A percentile compares a stretch with the other conserved stretches of the same genome.
These are phyloP conservation scores for Hydrozoanthus gracilis DNA, from an alignment of 92 coral and sea anemone genomes.

Conservation along the genomic window DNA sequence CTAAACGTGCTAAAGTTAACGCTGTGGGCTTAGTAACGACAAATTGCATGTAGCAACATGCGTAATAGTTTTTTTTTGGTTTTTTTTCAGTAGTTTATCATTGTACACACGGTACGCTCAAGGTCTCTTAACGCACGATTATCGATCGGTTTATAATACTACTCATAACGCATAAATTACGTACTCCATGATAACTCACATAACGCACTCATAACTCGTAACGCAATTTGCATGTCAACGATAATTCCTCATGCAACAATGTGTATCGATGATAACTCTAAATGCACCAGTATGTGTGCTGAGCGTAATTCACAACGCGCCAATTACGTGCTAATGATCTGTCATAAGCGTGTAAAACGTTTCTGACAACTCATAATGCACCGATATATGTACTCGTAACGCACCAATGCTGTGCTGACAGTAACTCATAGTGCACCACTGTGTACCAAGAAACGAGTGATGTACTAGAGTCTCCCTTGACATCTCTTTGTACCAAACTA, in stretches of 20 bases:
- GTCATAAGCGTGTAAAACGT: not conserved
- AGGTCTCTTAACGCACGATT: not conserved
- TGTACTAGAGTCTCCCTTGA: slow-evolving; percentile 6
- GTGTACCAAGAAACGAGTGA: slow-evolving; percentile 14
- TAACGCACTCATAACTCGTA: not conserved
- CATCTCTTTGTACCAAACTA: slow-evolving; percentile 4
- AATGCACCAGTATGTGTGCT: slow-evolving; percentile 10
- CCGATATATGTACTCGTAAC: slow-evolving; percentile 3
- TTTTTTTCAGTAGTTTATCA: slow-evolving; percentile 7
- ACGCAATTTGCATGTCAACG: slow-evolving; percentile 21
- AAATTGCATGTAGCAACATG: not conserved
- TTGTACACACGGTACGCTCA: not conserved
- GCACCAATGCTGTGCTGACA: slow-evolving; percentile 4
- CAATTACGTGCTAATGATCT: slow-evolving; percentile 9
- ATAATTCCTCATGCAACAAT: slow-evolving; percentile 18
- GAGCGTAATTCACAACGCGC: slow-evolving; percentile 4
- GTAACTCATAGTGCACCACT: not conserved
- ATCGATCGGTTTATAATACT: not conserved
- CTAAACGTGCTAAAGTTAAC: not conserved
- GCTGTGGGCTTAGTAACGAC: not conserved
- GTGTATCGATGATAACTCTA: slow-evolving; percentile 10
- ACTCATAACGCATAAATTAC: not conserved
- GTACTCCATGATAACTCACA: not conserved
- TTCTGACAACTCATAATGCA: slow-evolving; percentile 13
- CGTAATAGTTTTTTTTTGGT: not conserved